These are phyloP conservation scores for Gopherus evgoodei DNA, from an alignment of 2,113 vertebrate species.

Conservation along the genomic window DNA sequence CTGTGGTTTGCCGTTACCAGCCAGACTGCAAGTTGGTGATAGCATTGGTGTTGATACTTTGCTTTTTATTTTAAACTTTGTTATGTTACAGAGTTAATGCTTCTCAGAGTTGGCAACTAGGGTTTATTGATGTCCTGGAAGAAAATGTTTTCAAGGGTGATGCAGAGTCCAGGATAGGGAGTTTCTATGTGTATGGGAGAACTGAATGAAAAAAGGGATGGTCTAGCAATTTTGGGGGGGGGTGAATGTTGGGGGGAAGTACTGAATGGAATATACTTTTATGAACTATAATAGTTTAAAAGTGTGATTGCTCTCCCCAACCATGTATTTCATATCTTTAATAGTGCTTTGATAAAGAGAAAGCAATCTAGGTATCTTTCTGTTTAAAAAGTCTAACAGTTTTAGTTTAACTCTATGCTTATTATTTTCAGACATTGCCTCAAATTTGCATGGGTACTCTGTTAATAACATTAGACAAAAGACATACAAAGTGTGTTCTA, in stretches of 20 bases:
- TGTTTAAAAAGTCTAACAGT: not conserved
- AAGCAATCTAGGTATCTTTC: not conserved
- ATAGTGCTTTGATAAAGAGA: not conserved
- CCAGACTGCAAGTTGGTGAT: rapidly evolving
- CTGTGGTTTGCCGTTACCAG: too few species aligned
- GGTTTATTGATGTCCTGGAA: not conserved
- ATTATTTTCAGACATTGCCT: not conserved
- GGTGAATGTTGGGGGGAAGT: too few species aligned
- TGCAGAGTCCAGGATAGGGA: not conserved
- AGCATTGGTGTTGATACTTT: not conserved
- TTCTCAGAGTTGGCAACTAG: not conserved
- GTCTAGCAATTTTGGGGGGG: not conserved
- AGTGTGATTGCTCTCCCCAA: not conserved
- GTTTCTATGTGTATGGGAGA: not conserved
- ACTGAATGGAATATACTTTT: not conserved
- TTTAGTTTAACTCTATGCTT: not conserved
- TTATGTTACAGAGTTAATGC: not conserved
- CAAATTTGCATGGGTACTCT: not conserved
- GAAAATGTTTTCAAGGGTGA: not conserved
- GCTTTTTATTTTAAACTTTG: not conserved
- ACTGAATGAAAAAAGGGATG: not conserved
- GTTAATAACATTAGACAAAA: not conserved
- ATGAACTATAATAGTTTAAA: not conserved
- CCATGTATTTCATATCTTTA: not conserved
- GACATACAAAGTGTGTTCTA: not conserved